Base-by-base conservation (phyloP, 1,140 invertebrate genomes). In the Heliconius congener region DNA sequence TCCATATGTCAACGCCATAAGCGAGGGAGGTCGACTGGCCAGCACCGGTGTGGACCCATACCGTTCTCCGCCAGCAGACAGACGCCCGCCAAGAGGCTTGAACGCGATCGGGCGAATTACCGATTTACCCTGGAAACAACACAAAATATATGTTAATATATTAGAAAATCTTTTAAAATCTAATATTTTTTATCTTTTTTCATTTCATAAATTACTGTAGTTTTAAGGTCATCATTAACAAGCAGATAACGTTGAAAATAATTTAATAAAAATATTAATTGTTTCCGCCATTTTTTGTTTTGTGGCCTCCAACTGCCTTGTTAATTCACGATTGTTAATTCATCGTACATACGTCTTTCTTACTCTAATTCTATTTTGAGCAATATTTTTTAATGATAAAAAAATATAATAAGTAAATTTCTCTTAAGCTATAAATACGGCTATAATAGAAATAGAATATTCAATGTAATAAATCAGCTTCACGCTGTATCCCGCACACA, bases 21-120 rank as follows among this genome's bases (percentile, higher is more conserved):
- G 95, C 16, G 96, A 96, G 8, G 95, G 95, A 23, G 96, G 95
- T 76, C 96, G 93, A 81, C 92, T 93, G 5, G 96, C 95, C 71
- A 96, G 94, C 57, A 96, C 96, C 3, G 96, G 96, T 5, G 96
- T 96, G 57, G 96, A 96, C 46, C 96, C 96, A 91, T 96, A 96
- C 52, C 96, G 92, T 88, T 96, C 96, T 5, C 96, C 96, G 83
- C 91, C 91, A 72, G 95, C 93, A 57, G 95, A 94, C 78, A 95
- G 92, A 34, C 95, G 94, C 85, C 95, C 95, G 66, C 95, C 94
- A 74, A 96, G 95, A 78, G 97, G 96, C 90, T 97, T 97, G 92
- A 97, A 97, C 76, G 97, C 97, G 80, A 97, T 97, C 81, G 97
- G 97, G 76, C 96, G 95, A 84, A 97, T 96, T 74, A 97, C 96